A percentile compares a stretch with the other conserved stretches of the same genome.
These are phyloP conservation scores for Oncorhynchus keta DNA, from an alignment of 2,113 vertebrate genomes.

Conservation along the genomic window DNA sequence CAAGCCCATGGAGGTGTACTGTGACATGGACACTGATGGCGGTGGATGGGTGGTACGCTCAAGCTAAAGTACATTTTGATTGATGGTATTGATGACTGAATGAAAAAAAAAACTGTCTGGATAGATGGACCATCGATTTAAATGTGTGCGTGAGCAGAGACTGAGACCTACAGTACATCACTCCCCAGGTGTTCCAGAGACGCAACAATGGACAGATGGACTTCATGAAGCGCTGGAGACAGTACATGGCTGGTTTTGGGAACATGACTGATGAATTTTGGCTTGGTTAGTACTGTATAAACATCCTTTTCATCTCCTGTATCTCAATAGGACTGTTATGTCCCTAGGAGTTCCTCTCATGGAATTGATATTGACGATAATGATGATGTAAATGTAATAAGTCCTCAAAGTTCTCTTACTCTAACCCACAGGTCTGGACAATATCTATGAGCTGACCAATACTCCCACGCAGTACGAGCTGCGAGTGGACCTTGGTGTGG, in stretches of 20 bases:
- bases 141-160: neutral
- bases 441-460: constrained; percentile 82
- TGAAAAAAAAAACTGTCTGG: no score
- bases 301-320: neutral
- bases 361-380: neutral
- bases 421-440: constrained; percentile 79
- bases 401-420: neutral
- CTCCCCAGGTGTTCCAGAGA: constrained; percentile 84
- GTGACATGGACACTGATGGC: constrained; percentile 86
- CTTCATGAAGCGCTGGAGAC: constrained; percentile 88
- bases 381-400: neutral
- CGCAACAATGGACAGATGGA: constrained; percentile 79
- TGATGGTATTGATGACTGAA: no score
- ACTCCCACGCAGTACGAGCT: constrained; percentile 75
- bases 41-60: constrained; percentile 83
- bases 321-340: neutral
- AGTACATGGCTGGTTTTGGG: constrained; percentile 86
- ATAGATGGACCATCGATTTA: no score
- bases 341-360: neutral
- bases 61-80: no score
- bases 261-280: constrained; percentile 86
- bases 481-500: constrained; percentile 76
- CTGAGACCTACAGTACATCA: neutral
- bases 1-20: constrained; percentile 77
- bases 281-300: constrained; percentile 75